A percentile compares a stretch with the other conserved stretches of the same genome.
phyloP scores from a whole-genome alignment of 2,888 invertebrate species.

The Prenolepis imparis region DNA sequence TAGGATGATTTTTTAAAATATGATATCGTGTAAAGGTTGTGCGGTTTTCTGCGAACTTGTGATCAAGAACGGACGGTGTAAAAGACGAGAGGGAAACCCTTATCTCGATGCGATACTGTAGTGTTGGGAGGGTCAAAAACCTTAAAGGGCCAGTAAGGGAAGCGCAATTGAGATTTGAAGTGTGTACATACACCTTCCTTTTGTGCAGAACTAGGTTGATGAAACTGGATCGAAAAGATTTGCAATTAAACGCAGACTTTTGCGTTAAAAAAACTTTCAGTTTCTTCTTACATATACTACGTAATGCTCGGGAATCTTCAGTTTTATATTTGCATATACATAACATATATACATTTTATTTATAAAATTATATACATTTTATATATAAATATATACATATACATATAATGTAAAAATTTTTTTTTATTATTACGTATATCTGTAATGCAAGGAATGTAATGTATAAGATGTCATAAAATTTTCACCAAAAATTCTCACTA shows the following conservation, averaged over 20 bases:
- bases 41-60: slow-evolving; percentile 60
- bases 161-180: slow-evolving; percentile 24
- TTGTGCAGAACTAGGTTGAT: slow-evolving; percentile 35
- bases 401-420: too few relatives aligned
- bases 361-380: too few relatives aligned
- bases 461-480: too few relatives aligned
- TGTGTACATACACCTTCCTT: not conserved
- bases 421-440: too few relatives aligned
- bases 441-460: too few relatives aligned
- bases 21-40: slow-evolving; percentile 56
- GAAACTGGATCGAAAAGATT: slow-evolving; percentile 37
- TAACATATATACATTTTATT: too few relatives aligned
- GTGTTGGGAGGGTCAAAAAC: slow-evolving; percentile 70
- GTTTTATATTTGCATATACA: not conserved
- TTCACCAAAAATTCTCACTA: too few relatives aligned
- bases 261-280: not conserved
- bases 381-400: too few relatives aligned
- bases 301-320: not conserved
- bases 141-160: slow-evolving; percentile 67
- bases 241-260: slow-evolving; percentile 18
- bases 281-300: not conserved
- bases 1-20: not conserved
- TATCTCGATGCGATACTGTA: slow-evolving; percentile 70
- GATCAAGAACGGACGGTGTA: slow-evolving; percentile 55
- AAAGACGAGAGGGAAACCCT: slow-evolving; percentile 67